phyloP scores from a whole-genome alignment of 1,140 invertebrate genomes.

The Melitaea cinxia region DNA sequence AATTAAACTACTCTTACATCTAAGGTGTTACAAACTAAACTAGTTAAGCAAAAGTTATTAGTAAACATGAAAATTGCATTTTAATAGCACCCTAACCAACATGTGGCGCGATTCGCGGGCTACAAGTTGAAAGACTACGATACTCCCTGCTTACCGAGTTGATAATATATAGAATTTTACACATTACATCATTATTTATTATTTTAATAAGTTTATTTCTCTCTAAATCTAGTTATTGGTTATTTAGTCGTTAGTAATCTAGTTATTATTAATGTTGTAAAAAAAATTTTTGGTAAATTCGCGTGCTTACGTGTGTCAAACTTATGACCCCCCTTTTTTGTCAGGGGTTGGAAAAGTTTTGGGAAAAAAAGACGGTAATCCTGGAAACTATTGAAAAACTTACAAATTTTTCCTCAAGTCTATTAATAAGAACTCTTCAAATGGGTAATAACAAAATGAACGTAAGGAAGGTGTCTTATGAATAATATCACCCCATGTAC shows the following conservation, averaged over 20 bases:
- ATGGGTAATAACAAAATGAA: constrained; percentile 58
- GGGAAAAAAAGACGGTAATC: too few species aligned
- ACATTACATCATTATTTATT: not conserved
- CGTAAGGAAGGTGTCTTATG: constrained; percentile 71
- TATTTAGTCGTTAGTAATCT: too few species aligned
- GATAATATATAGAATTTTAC: constrained; percentile 34
- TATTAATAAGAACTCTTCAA: constrained; percentile 35
- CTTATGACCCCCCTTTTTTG: too few species aligned
- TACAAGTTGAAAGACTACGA: constrained; percentile 43
- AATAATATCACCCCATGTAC: constrained; percentile 58
- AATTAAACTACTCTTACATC: not conserved
- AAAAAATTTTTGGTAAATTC: too few species aligned
- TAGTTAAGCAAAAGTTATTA: constrained; percentile 45
- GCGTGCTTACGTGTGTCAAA: too few species aligned
- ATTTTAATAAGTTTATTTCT: too few species aligned
- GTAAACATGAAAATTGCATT: constrained; percentile 64
- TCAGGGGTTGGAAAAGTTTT: too few species aligned
- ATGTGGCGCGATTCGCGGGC: constrained; percentile 51
- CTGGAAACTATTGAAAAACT: too few species aligned
- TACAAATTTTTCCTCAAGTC: constrained; percentile 37
- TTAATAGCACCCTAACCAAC: constrained; percentile 49
- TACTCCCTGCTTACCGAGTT: constrained; percentile 24
- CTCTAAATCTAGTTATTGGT: too few species aligned
- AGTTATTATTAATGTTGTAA: too few species aligned
- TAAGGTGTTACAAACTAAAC: constrained; percentile 30